Evolutionary conservation across 2,888 invertebrate genomes (phyloP).

Genomic region (Tillus elongatus): DNA sequence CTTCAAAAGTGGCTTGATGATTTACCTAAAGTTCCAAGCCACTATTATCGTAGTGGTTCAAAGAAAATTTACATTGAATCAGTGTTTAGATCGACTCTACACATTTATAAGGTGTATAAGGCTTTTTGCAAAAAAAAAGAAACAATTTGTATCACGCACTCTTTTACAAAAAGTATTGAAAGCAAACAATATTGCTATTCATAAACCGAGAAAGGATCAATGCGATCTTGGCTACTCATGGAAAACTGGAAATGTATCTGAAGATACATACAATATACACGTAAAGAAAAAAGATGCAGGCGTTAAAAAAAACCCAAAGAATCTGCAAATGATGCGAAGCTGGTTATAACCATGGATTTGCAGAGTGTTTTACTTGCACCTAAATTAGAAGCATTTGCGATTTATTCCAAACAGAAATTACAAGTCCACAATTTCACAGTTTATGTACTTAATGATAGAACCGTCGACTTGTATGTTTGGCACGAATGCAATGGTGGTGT

Average conservation of each 20-base stretch:
- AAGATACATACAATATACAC: constrained; percentile 5
- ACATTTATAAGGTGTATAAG: constrained; percentile 1
- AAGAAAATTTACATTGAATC: constrained; percentile 2
- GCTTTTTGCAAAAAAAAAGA: constrained; percentile 1
- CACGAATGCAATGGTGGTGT: neutral
- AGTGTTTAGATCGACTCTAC: constrained; percentile 1
- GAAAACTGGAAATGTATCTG: neutral
- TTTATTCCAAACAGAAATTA: constrained; percentile 18
- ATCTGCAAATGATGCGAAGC: constrained; percentile 2
- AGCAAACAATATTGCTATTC: constrained; percentile 1
- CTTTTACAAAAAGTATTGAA: neutral
- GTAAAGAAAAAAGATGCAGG: neutral
- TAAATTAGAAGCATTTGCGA: constrained; percentile 12
- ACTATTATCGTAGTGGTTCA: neutral
- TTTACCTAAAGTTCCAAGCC: constrained; percentile 3
- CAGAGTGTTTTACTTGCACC: constrained; percentile 16
- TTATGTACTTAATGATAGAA: constrained; percentile 13
- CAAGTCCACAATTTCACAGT: constrained; percentile 16
- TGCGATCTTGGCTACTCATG: neutral
- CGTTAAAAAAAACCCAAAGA: neutral
- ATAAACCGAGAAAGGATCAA: constrained; percentile 3
- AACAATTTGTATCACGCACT: constrained; percentile 3
- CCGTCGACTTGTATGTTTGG: constrained; percentile 1
- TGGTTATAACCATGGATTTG: constrained; percentile 17
- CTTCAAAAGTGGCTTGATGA: too few relatives aligned